These are phyloP conservation scores for Acestrorhynchus altus DNA, from an alignment of 2,797 vertebrate species.

Conservation along the genomic window DNA sequence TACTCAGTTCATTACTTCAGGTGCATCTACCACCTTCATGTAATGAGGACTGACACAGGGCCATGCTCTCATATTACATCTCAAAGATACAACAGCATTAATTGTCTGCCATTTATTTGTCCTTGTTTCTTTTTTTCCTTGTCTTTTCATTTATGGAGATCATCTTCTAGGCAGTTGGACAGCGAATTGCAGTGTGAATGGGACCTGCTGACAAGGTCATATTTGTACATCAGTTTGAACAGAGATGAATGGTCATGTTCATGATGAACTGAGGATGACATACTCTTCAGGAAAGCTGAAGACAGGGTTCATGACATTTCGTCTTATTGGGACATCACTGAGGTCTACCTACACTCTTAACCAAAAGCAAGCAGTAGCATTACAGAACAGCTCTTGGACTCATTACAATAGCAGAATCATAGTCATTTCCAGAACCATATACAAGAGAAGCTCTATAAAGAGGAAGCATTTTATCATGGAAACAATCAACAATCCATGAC, in stretches of 20 bases:
- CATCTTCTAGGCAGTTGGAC: slow-evolving; percentile 18
- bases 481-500: too few species aligned
- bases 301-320: too few species aligned
- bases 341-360: too few species aligned
- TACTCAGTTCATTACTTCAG: slow-evolving; percentile 50
- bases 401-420: too few species aligned
- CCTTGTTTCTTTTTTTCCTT: slow-evolving; percentile 19
- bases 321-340: not conserved
- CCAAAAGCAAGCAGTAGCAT: too few species aligned
- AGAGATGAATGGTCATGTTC: not conserved
- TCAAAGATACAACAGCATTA: slow-evolving; percentile 49
- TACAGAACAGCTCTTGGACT: too few species aligned
- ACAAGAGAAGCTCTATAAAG: not conserved
- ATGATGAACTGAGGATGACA: not conserved
- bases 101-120: slow-evolving; percentile 49
- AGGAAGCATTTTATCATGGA: too few species aligned
- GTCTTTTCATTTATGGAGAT: slow-evolving; percentile 20
- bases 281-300: not conserved
- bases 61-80: slow-evolving; percentile 56
- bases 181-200: slow-evolving; percentile 4
- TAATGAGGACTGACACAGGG: slow-evolving; percentile 55
- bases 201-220: slow-evolving; percentile 37
- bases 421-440: too few species aligned
- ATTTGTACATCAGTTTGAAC: slow-evolving; percentile 3
- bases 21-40: slow-evolving; percentile 46